These are phyloP conservation scores for Holothuria scabra DNA, from an alignment of 53 echinoderm and acorn worm genomes.

Conservation along the genomic window DNA sequence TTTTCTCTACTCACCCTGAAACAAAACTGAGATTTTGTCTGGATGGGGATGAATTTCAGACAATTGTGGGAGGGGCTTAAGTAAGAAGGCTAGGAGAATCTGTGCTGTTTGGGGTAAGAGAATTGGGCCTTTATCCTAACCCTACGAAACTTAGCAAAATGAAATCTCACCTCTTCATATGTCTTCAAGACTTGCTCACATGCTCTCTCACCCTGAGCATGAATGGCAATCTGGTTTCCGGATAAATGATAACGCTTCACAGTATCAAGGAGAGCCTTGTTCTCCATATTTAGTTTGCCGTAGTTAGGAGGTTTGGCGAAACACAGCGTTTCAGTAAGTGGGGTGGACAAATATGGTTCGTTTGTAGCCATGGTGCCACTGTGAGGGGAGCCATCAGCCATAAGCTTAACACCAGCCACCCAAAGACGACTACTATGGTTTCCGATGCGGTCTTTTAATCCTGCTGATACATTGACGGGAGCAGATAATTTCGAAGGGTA, in stretches of 20 bases:
- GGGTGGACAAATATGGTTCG: constrained; percentile 48
- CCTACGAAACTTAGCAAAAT: too few relatives aligned
- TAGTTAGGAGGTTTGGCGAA: constrained; percentile 61
- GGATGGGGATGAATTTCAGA: too few relatives aligned
- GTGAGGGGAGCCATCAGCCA: constrained; percentile 37
- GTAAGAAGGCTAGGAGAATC: too few relatives aligned
- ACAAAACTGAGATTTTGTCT: too few relatives aligned
- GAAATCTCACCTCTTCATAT: constrained; percentile 59
- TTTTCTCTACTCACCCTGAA: too few relatives aligned
- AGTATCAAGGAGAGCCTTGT: constrained; percentile 53
- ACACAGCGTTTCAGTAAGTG: constrained; percentile 64
- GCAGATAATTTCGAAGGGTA: too few relatives aligned
- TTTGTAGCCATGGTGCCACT: background rate
- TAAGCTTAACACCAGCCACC: constrained; percentile 21
- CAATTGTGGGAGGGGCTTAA: too few relatives aligned
- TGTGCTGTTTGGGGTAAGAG: too few relatives aligned
- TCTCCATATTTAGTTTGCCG: constrained; percentile 61
- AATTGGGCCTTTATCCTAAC: too few relatives aligned
- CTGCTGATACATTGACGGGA: too few relatives aligned
- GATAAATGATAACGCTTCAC: constrained; percentile 47
- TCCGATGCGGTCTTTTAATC: background rate
- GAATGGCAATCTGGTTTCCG: constrained; percentile 64
- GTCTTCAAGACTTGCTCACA: constrained; percentile 61
- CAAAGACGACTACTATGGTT: constrained; percentile 16
- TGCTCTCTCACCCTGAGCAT: constrained; percentile 66